Conservation (phyloP, 2,113 vertebrate genomes). For the Heliornis fulica region DNA sequence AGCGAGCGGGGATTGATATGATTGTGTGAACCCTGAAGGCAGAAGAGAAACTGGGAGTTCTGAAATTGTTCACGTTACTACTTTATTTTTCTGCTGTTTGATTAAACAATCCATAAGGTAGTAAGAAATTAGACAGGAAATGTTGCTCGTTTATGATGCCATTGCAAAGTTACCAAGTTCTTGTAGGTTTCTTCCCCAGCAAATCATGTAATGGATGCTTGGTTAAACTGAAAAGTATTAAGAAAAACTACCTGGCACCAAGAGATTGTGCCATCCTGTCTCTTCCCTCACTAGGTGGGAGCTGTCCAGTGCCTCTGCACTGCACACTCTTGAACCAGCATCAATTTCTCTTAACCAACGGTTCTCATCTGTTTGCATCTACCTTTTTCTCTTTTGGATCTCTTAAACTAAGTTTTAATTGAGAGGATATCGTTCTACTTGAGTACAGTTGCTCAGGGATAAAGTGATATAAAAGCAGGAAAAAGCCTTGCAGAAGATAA, state of each 20-base stretch:
- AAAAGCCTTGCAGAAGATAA: background rate
- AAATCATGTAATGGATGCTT: background rate
- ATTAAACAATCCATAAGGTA: background rate
- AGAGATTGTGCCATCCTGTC: background rate
- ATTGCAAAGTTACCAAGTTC: background rate
- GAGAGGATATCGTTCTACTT: background rate
- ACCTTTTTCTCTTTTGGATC: background rate
- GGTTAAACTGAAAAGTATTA: background rate
- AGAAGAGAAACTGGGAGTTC: background rate
- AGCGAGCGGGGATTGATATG: background rate
- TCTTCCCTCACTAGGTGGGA: accelerated
- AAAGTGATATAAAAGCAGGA: background rate
- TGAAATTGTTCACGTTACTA: background rate
- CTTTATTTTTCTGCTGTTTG: background rate
- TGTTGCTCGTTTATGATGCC: no score
- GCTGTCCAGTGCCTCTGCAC: background rate
- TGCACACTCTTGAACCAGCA: background rate
- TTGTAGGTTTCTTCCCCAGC: background rate
- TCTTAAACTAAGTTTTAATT: background rate
- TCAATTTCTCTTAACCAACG: background rate
- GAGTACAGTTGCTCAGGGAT: background rate
- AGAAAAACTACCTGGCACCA: background rate
- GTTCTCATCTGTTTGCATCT: background rate
- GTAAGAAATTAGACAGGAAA: background rate
- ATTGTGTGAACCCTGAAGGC: background rate